phyloP scores from a whole-genome alignment of 2,113 vertebrate genomes.

The Alligator mississippiensis region DNA sequence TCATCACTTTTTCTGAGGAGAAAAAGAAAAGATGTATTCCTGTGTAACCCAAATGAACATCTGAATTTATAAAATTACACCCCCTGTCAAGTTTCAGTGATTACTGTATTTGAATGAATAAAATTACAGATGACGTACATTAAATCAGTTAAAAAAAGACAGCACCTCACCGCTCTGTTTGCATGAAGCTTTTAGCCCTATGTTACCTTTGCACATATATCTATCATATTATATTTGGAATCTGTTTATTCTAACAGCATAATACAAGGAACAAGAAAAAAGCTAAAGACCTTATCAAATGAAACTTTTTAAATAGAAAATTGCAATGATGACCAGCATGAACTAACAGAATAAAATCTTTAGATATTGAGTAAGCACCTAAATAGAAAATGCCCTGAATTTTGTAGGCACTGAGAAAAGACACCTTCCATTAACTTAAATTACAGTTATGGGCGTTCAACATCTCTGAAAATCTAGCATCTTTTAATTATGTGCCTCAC shows the following conservation, averaged over 20 bases:
- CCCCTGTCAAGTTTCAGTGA: slow-evolving; percentile 6
- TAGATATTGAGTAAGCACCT: not conserved
- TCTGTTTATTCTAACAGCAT: not conserved
- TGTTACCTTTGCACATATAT: slow-evolving; percentile 18
- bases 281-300: slow-evolving; percentile 15
- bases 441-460: not conserved
- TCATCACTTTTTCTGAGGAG: not conserved
- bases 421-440: not conserved
- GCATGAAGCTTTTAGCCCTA: slow-evolving; percentile 9
- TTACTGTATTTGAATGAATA: not conserved
- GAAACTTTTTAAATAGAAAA: not conserved
- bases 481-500: not conserved
- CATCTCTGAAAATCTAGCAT: not conserved
- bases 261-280: slow-evolving; percentile 42
- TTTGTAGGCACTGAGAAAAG: not conserved
- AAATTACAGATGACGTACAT: slow-evolving; percentile 21
- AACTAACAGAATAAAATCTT: not conserved
- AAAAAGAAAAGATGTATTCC: not conserved
- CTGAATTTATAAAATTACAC: slow-evolving; percentile 16
- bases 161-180: not conserved
- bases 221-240: slow-evolving; percentile 32
- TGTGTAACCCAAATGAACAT: not conserved
- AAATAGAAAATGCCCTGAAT: not conserved
- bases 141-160: slow-evolving; percentile 27
- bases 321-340: not conserved